Evolutionary conservation across 2,113 vertebrate species (phyloP).

Genomic region (Oplegnathus fasciatus): DNA sequence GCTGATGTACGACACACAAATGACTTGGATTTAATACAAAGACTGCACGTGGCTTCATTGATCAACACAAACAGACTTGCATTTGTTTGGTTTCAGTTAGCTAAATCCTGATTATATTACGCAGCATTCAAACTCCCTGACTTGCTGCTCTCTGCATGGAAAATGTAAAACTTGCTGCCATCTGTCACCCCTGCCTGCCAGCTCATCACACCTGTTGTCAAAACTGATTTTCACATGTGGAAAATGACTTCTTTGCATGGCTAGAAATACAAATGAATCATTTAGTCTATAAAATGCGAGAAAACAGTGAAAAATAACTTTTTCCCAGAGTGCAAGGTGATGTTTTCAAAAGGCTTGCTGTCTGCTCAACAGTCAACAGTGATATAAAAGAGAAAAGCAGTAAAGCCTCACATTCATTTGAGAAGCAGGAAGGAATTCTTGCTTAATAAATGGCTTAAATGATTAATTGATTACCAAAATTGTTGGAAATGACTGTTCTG

Average conservation of each 20-base stretch:
- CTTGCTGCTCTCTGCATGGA: not conserved
- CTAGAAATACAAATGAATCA: not conserved
- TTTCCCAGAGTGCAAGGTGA: not conserved
- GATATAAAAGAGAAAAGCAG: not conserved
- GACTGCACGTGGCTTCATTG: not conserved
- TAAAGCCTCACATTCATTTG: not conserved
- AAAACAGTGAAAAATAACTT: not conserved
- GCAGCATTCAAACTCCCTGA: not conserved
- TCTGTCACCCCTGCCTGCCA: not conserved
- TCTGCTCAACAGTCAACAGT: too few species aligned
- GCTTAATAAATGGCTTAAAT: not conserved
- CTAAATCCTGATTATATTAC: not conserved
- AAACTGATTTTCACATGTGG: not conserved
- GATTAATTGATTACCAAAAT: not conserved
- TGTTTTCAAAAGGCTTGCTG: not conserved
- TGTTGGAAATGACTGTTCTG: too few species aligned
- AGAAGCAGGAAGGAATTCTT: not conserved
- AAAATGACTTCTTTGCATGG: not conserved
- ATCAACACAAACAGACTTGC: not conserved
- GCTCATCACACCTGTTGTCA: not conserved
- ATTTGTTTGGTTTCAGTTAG: constrained; percentile 1
- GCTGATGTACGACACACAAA: constrained; percentile 10
- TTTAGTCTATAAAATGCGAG: not conserved
- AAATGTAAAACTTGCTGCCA: not conserved
- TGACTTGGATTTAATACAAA: constrained; percentile 1